Evolutionary conservation across 2,113 vertebrate genomes (phyloP), one percentile per base, ranked within the genome.

Genomic region (Gymnocephalus cernua): DNA sequence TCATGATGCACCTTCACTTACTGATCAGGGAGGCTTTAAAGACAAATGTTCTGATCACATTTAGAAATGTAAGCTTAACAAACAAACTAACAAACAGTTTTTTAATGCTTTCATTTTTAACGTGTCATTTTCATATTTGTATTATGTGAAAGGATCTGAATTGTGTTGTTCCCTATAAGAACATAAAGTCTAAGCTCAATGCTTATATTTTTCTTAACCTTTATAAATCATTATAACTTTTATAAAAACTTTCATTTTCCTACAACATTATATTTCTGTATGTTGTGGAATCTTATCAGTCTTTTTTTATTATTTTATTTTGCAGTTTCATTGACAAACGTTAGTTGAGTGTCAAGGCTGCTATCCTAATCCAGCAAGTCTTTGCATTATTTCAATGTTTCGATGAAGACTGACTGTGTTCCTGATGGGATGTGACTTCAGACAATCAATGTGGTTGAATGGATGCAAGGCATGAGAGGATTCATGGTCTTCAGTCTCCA

Each of bases 301-400:
- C 32, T 32, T 32, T 32, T 32, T 32, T 6, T 32, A n/a, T n/a
- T n/a, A n/a, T 32, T 32, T 5, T 32, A 6, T 29, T 29, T 29
- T 3, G 32, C 32, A 32, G 32, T 32, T 32, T 38, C n/a, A 51
- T 2, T 51, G 50, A 51, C n/a, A 68, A 29, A 51, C 67, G 27
- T 67, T 38, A 23, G 1, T 14, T 27, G 48, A 68, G 18, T 48
- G 58, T 63, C 21, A 74, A 48, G 9, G 21, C 68, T 38, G 11
- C 16, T 69, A 47, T 16, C 1, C 13, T 65, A 35, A 65, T 35
- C 47, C 8, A 62, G 35, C 27, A 67, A 35, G 25, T 54, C 44
- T 73, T 35, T 80, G 58, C n/a, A 41, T 77, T 54, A 64, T 29
- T 59, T 41, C 64, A 35, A 10, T 41, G 25, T 69, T 41, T 18